phyloP scores from a whole-genome alignment of 2,113 vertebrate species.

The Brachyhypopomus gauderio region DNA sequence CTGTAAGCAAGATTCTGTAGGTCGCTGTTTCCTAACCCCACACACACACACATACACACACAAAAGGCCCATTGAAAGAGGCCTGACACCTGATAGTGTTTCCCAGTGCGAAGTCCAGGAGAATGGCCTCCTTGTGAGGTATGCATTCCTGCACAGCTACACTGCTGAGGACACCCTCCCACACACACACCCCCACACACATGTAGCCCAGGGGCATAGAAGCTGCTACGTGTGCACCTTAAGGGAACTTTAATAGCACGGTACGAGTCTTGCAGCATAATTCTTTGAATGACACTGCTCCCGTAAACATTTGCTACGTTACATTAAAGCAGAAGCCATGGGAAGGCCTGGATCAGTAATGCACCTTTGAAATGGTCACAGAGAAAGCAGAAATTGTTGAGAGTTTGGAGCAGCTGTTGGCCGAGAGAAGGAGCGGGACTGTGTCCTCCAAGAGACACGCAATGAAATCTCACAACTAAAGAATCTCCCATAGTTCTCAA shows the following conservation, averaged over 20 bases:
- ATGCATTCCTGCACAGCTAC: conserved; percentile 69
- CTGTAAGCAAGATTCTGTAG: conserved; percentile 49
- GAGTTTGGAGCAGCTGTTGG: background rate
- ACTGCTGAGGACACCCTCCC: conserved; percentile 39
- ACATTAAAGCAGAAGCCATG: background rate
- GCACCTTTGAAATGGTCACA: background rate
- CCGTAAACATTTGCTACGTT: background rate
- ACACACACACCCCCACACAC: background rate
- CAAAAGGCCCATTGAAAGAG: conserved; percentile 70
- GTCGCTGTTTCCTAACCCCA: conserved; percentile 55
- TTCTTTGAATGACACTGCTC: conserved; percentile 2
- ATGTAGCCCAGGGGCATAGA: background rate
- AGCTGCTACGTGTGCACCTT: background rate
- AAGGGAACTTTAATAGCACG: background rate
- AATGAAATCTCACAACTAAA: too few species aligned
- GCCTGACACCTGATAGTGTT: conserved; percentile 75
- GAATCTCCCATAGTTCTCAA: too few species aligned
- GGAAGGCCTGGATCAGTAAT: background rate
- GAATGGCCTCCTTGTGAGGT: conserved; percentile 72
- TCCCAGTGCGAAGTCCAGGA: conserved; percentile 51
- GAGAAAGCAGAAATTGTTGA: background rate
- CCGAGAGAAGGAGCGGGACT: background rate
- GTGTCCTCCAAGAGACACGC: too few species aligned
- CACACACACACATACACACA: conserved; percentile 61
- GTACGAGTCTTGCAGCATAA: background rate